Evolutionary conservation across 2,888 invertebrate genomes (phyloP).

Genomic region (Phortica okadai): DNA sequence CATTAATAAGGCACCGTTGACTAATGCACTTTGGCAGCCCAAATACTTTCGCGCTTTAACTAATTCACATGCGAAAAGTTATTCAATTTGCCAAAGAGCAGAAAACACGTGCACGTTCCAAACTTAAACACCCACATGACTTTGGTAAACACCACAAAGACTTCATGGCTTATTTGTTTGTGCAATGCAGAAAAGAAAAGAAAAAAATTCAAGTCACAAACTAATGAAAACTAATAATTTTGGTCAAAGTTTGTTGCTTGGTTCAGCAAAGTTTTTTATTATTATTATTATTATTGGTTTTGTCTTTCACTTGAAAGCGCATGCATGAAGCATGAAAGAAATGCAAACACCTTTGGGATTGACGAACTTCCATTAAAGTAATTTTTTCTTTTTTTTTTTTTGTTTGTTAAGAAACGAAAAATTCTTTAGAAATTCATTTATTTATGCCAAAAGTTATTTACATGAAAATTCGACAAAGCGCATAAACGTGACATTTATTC

Average conservation of each 20-base stretch:
- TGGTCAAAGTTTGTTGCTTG: neutral
- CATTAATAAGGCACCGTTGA: too few relatives aligned
- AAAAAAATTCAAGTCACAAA: neutral
- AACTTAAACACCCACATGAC: neutral
- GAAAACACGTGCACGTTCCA: neutral
- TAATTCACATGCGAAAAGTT: constrained; percentile 8
- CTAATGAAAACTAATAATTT: constrained; percentile 21
- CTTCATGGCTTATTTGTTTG: too few relatives aligned
- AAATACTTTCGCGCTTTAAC: too few relatives aligned
- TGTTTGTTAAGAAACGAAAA: neutral
- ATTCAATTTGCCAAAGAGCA: constrained; percentile 4
- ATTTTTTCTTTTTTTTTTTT: too few relatives aligned
- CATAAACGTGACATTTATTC: constrained; percentile 53
- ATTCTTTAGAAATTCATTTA: constrained; percentile 61
- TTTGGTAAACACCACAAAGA: neutral
- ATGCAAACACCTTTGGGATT: too few relatives aligned
- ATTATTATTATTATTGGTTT: too few relatives aligned
- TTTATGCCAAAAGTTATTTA: constrained; percentile 59
- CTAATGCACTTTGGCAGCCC: too few relatives aligned
- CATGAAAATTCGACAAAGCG: constrained; percentile 47
- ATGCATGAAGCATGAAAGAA: too few relatives aligned
- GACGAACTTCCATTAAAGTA: too few relatives aligned
- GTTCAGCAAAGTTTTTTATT: too few relatives aligned
- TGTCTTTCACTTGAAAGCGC: too few relatives aligned
- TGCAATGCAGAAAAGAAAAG: neutral